These are phyloP conservation scores for Euclidia mi DNA, from an alignment of 2,888 invertebrate genomes.

Conservation along the genomic window DNA sequence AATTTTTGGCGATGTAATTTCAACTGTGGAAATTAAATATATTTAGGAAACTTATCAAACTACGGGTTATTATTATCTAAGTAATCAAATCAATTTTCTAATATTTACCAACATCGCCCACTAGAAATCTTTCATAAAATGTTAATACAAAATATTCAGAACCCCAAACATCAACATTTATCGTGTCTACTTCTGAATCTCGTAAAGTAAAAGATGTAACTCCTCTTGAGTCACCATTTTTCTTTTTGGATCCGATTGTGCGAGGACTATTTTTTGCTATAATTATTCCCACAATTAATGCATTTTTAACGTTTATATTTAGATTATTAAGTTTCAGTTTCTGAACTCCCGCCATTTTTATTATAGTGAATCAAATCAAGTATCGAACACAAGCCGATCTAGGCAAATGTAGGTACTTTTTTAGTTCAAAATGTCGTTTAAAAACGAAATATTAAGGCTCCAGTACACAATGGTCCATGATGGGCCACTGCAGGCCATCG, in stretches of 20 bases:
- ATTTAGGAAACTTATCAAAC: too few species aligned
- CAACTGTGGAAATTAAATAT: conserved; percentile 85
- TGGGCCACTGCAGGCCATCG: too few species aligned
- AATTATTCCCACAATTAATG: conserved; percentile 89
- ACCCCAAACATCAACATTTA: conserved; percentile 95
- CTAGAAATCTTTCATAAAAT: conserved; percentile 91
- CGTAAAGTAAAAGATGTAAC: conserved; percentile 94
- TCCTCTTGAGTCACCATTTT: conserved; percentile 89
- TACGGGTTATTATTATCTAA: too few species aligned
- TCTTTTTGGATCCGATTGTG: conserved; percentile 84
- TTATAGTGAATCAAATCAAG: background rate
- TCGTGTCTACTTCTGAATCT: conserved; percentile 92
- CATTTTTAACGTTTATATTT: conserved; percentile 81
- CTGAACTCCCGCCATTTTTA: conserved; percentile 83
- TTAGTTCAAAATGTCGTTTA: background rate
- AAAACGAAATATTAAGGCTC: background rate
- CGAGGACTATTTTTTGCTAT: conserved; percentile 92
- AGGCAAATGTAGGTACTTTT: too few species aligned
- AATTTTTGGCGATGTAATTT: conserved; percentile 92
- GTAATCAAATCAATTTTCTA: background rate
- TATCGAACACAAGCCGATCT: too few species aligned
- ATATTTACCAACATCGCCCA: conserved; percentile 92
- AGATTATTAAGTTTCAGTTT: conserved; percentile 78
- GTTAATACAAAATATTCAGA: conserved; percentile 90
- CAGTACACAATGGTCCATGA: too few species aligned